Evolutionary conservation across 2,797 vertebrate genomes (phyloP).

Genomic region (Chanos chanos): DNA sequence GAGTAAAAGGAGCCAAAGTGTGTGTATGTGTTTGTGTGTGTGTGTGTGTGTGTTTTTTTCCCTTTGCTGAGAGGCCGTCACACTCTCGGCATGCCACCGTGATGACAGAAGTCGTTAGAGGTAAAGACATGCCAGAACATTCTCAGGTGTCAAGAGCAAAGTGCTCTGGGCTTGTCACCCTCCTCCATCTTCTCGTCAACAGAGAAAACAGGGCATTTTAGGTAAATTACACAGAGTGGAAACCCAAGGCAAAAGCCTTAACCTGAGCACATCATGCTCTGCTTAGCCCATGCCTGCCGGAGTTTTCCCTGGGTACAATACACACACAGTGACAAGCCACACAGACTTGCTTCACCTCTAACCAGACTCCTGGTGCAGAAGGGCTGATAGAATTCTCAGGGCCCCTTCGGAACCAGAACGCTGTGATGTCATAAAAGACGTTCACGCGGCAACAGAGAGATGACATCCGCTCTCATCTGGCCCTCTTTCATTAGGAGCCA

Average conservation of each 20-base stretch:
- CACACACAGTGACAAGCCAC: neutral
- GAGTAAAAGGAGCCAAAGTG: too few relatives aligned
- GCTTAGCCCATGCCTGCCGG: too few relatives aligned
- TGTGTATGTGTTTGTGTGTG: constrained; percentile 13
- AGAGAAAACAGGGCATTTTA: constrained; percentile 33
- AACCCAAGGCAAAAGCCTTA: neutral
- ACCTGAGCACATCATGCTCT: neutral
- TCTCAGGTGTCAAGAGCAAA: constrained; percentile 30
- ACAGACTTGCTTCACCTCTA: too few relatives aligned
- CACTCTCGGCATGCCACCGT: constrained; percentile 19
- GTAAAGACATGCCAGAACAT: constrained; percentile 12
- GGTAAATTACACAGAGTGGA: constrained; percentile 24
- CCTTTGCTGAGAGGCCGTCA: too few relatives aligned
- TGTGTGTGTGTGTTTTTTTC: constrained; percentile 15
- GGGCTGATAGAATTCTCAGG: too few relatives aligned
- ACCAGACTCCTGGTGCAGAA: too few relatives aligned
- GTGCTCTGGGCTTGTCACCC: constrained; percentile 25
- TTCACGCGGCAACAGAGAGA: neutral
- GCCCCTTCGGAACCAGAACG: neutral
- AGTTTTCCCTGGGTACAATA: too few relatives aligned
- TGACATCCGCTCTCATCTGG: neutral
- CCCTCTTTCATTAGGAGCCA: neutral
- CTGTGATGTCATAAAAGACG: neutral
- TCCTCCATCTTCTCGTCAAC: constrained; percentile 31
- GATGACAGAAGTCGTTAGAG: constrained; percentile 34